phyloP scores from a whole-genome alignment of 92 coral and sea anemone species.

The Bergia puertoricense region DNA sequence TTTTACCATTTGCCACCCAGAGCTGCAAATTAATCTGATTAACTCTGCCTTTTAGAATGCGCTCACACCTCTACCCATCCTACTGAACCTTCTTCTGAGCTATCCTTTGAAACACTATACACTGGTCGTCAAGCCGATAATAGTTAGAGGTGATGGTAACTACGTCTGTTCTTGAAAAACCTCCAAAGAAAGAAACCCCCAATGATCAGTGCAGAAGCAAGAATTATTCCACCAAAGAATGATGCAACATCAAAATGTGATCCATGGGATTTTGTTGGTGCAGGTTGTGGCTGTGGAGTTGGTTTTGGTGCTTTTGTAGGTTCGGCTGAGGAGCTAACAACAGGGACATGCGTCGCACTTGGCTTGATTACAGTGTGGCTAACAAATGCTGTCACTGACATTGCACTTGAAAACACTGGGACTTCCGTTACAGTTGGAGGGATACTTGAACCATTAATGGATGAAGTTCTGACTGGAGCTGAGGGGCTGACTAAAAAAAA shows the following conservation, averaged over 20 bases:
- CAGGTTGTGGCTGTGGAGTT: constrained; percentile 21
- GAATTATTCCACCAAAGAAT: constrained; percentile 92
- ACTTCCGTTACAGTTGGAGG: neutral
- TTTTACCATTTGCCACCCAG: neutral
- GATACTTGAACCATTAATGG: neutral
- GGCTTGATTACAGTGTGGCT: neutral
- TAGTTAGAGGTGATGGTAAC: constrained; percentile 81
- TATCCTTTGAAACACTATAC: neutral
- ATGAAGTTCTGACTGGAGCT: neutral
- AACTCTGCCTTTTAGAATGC: neutral
- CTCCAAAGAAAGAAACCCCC: constrained; percentile 58
- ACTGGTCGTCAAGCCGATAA: too few species aligned
- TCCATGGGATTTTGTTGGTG: constrained; percentile 30
- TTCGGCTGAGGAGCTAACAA: neutral
- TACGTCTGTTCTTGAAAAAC: constrained; percentile 79
- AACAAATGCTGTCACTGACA: constrained; percentile 6
- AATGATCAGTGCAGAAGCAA: constrained; percentile 64
- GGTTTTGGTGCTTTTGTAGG: neutral
- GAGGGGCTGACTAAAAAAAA: neutral
- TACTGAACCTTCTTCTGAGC: neutral
- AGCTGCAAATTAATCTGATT: neutral
- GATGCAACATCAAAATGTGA: constrained; percentile 87
- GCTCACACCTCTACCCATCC: neutral
- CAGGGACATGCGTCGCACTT: neutral
- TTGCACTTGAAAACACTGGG: neutral